Conservation (phyloP, 2,113 vertebrate genomes). For the Cettia cetti region DNA sequence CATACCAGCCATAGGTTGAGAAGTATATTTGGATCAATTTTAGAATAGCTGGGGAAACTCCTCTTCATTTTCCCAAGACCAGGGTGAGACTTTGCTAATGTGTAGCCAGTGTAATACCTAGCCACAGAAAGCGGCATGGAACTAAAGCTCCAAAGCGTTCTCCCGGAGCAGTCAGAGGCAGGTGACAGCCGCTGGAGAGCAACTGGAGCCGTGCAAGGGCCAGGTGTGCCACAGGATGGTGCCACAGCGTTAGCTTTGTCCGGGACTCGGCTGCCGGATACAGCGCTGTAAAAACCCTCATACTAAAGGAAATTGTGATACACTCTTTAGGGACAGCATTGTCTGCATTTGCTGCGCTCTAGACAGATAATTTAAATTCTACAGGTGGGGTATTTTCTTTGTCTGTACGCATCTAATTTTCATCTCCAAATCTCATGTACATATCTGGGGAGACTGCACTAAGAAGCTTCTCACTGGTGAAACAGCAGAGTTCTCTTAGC, state of each 20-base stretch:
- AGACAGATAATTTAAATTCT: not conserved
- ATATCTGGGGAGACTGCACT: too few relatives aligned
- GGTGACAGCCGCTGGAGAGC: accelerated
- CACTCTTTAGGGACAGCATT: accelerated
- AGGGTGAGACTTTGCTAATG: not conserved
- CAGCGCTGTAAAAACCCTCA: accelerated
- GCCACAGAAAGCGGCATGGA: accelerated
- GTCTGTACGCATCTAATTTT: not conserved
- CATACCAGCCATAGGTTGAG: not conserved
- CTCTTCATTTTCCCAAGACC: not conserved
- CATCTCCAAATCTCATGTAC: not conserved
- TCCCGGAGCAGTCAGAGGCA: accelerated
- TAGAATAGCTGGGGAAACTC: not conserved
- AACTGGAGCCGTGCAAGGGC: accelerated
- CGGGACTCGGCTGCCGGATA: accelerated
- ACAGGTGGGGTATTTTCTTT: not conserved
- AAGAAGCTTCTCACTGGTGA: accelerated
- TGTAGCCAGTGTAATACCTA: accelerated
- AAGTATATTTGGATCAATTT: not conserved
- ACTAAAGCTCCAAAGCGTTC: accelerated
- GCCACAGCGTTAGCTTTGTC: not conserved
- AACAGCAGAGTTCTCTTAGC: not conserved
- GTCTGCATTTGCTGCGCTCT: not conserved
- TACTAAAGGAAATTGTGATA: too few relatives aligned
- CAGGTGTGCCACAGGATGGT: not conserved